Percentiles rank a stretch among this genome's conserved stretches.
These are phyloP conservation scores for Zele albiditarsus DNA, from an alignment of 2,888 invertebrate species.

Conservation along the genomic window DNA sequence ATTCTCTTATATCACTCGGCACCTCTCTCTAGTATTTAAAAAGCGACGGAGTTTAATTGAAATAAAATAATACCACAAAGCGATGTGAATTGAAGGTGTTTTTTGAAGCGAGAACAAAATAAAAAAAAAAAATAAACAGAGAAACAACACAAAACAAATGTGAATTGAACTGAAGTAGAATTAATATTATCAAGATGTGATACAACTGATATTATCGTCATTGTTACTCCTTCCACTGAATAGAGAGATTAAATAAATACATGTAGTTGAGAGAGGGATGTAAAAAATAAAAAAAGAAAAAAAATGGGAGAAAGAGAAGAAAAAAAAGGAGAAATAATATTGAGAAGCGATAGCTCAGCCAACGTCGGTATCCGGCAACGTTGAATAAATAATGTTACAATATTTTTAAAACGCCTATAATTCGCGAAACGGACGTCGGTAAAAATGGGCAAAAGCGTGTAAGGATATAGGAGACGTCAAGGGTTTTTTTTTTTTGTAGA, in stretches of 20 bases:
- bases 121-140: neutral
- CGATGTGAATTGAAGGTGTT: too few relatives aligned
- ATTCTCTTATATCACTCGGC: neutral
- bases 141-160: neutral
- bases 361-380: constrained; percentile 45
- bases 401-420: constrained; percentile 74
- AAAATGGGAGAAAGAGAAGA: constrained; percentile 44
- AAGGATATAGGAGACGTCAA: constrained; percentile 15
- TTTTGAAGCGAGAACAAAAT: neutral
- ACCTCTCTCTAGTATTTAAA: too few relatives aligned
- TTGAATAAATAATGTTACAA: constrained; percentile 72
- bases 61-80: neutral
- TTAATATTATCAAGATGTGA: constrained; percentile 6
- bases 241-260: constrained; percentile 66
- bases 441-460: constrained; percentile 34
- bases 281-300: too few relatives aligned
- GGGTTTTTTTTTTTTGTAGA: neutral
- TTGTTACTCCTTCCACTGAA: constrained; percentile 6
- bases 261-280: too few relatives aligned
- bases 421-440: constrained; percentile 59
- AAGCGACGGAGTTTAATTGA: neutral
- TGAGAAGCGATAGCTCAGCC: constrained; percentile 72
- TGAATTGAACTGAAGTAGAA: too few relatives aligned
- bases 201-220: neutral
- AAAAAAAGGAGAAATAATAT: constrained; percentile 63